Percentiles rank a stretch among this genome's conserved stretches.
Conservation (phyloP, 2,113 vertebrate species). For the Tursiops truncatus region DNA sequence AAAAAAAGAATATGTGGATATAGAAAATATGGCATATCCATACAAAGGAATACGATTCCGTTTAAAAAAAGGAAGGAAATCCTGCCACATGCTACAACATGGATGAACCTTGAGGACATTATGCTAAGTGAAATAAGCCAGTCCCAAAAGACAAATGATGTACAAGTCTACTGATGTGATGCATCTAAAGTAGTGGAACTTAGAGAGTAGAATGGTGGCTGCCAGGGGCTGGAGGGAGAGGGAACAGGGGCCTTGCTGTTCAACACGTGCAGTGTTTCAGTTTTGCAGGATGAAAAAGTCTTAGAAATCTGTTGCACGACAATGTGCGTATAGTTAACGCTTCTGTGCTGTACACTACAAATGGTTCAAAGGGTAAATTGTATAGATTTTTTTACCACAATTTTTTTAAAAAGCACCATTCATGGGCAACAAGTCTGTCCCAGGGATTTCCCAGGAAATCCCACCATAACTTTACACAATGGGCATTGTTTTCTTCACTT, state of each 20-base stretch:
- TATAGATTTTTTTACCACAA: neutral
- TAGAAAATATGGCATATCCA: neutral
- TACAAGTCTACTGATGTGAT: neutral
- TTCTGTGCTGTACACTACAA: neutral
- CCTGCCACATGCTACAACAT: neutral
- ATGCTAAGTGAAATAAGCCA: neutral
- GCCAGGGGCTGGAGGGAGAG: neutral
- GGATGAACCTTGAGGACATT: neutral
- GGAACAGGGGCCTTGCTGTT: too few relatives aligned
- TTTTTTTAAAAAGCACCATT: neutral
- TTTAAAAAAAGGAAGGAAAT: neutral
- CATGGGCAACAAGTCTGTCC: neutral
- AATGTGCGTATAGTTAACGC: neutral
- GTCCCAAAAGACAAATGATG: neutral
- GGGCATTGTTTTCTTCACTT: neutral
- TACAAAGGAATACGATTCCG: neutral
- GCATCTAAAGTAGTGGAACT: neutral
- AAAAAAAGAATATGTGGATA: neutral
- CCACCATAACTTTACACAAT: neutral
- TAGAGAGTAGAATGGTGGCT: neutral
- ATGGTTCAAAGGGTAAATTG: neutral
- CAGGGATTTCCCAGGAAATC: neutral
- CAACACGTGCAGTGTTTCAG: neutral
- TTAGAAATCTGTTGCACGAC: neutral
- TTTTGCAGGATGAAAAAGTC: neutral